A percentile compares a stretch with the other conserved stretches of the same genome.
phyloP scores from a whole-genome alignment of 92 coral and sea anemone species.

The Porites evermanni region DNA sequence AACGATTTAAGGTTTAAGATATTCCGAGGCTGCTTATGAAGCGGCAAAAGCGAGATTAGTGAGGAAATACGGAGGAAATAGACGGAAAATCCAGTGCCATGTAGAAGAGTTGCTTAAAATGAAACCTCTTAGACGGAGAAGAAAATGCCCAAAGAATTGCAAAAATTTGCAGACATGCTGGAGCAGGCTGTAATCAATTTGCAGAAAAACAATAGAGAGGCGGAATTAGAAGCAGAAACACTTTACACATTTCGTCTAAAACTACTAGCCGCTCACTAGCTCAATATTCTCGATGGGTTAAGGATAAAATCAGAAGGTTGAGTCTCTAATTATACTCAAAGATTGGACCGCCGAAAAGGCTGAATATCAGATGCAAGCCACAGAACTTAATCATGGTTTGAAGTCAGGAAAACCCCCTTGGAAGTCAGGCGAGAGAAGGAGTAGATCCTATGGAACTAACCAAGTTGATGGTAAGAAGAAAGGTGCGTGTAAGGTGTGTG shows the following conservation, averaged over 20 bases:
- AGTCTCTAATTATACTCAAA: constrained; percentile 10
- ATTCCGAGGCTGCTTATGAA: constrained; percentile 64
- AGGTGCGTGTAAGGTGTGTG: constrained; percentile 23
- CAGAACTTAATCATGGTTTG: constrained; percentile 28
- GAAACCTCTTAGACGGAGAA: constrained; percentile 4
- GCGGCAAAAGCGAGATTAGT: constrained; percentile 60
- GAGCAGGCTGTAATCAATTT: constrained; percentile 55
- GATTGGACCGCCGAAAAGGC: constrained; percentile 46
- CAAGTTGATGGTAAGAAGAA: neutral
- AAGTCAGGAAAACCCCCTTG: constrained; percentile 8
- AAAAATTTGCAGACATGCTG: constrained; percentile 55
- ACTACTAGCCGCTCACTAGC: too few species aligned
- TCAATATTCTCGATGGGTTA: too few species aligned
- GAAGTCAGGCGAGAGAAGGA: constrained; percentile 17
- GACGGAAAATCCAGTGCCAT: constrained; percentile 45
- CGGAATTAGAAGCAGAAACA: too few species aligned
- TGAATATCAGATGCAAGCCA: constrained; percentile 56
- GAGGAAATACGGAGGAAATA: constrained; percentile 69
- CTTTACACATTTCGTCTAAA: too few species aligned
- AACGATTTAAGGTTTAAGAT: constrained; percentile 27
- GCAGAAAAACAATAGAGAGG: constrained; percentile 2
- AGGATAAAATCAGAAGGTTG: too few species aligned
- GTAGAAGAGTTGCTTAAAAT: too few species aligned
- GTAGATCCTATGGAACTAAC: constrained; percentile 19
- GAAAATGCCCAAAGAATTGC: constrained; percentile 38